phyloP scores from a whole-genome alignment of 2,113 vertebrate genomes.

The Anseranas semipalmata region DNA sequence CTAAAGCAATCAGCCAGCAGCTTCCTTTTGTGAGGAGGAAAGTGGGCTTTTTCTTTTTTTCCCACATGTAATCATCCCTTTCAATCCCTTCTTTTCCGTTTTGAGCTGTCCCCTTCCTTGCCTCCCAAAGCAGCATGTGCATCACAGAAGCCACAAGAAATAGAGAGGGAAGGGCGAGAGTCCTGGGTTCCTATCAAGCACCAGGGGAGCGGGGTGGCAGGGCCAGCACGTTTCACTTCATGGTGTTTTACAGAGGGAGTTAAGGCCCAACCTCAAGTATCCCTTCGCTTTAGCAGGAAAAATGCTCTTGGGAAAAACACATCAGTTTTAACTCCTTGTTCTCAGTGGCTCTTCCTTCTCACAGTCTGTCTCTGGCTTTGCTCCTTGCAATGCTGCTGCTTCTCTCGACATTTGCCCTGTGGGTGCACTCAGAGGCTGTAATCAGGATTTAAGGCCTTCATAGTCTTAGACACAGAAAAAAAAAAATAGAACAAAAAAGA shows the following conservation, averaged over 20 bases:
- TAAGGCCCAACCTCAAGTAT: neutral
- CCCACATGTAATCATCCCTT: neutral
- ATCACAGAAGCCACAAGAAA: neutral
- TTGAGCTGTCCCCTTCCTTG: neutral
- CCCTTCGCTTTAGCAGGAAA: neutral
- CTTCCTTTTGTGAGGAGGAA: constrained; percentile 16
- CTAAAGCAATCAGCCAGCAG: constrained; percentile 52
- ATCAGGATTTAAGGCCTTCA: neutral
- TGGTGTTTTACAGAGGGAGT: neutral
- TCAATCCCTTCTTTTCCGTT: constrained; percentile 6
- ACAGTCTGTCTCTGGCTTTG: neutral
- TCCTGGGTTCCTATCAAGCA: neutral
- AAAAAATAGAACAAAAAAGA: neutral
- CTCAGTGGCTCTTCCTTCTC: neutral
- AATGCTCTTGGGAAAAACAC: neutral
- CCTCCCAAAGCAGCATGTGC: neutral
- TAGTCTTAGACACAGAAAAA: neutral
- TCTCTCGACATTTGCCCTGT: neutral
- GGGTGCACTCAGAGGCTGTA: neutral
- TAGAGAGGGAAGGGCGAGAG: neutral
- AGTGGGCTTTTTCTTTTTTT: constrained; percentile 24
- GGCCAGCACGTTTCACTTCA: neutral
- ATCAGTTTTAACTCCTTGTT: neutral
- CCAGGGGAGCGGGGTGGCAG: neutral
- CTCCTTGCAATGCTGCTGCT: neutral